Evolutionary conservation across 2,888 invertebrate genomes (phyloP).

Genomic region (Dione juno): DNA sequence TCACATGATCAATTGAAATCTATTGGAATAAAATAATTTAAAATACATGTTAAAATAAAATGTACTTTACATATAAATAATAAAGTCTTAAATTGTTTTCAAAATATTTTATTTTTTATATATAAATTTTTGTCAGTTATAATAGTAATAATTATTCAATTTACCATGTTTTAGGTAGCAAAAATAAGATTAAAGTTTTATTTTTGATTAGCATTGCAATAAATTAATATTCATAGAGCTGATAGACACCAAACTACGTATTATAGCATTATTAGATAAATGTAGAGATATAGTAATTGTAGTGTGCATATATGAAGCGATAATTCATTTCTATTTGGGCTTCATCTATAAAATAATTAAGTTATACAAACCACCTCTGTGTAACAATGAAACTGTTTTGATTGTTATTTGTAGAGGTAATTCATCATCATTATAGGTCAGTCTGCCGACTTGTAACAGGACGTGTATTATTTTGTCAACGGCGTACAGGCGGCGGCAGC

Average conservation of each 20-base stretch:
- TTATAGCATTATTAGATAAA: neutral
- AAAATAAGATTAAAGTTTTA: neutral
- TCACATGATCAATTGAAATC: neutral
- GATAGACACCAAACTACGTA: neutral
- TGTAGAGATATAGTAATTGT: neutral
- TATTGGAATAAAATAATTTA: neutral
- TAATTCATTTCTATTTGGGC: conserved; percentile 8
- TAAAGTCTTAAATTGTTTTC: neutral
- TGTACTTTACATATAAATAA: neutral
- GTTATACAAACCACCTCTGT: conserved; percentile 11
- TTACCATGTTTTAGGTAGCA: neutral
- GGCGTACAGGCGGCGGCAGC: conserved; percentile 57
- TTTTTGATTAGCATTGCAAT: neutral
- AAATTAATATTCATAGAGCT: neutral
- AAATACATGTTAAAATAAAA: neutral
- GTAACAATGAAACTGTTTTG: conserved; percentile 38
- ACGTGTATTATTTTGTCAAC: conserved; percentile 69
- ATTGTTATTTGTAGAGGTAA: conserved; percentile 42
- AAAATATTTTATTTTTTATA: neutral
- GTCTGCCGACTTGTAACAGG: conserved; percentile 57
- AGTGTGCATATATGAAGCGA: neutral
- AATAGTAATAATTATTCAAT: conserved; percentile 2
- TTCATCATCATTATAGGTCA: conserved; percentile 48
- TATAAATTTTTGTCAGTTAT: no score
- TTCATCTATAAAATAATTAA: conserved; percentile 22